Evolutionary conservation across 2,888 invertebrate species (phyloP).

Genomic region (Spodoptera picta): DNA sequence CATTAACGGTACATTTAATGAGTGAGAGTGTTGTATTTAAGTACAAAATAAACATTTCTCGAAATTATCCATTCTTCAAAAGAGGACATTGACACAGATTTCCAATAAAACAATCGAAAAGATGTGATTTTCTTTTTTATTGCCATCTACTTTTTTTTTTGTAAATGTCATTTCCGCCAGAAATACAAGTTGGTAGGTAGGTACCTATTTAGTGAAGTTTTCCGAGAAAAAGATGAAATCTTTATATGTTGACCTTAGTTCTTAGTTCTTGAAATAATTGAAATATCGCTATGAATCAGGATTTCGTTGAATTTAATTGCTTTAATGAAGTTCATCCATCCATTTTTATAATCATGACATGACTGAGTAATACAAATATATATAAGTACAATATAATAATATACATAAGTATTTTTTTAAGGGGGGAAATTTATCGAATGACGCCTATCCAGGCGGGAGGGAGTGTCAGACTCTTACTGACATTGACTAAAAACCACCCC

Average conservation of each 20-base stretch:
- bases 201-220: slow-evolving; percentile 3
- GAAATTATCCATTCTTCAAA: slow-evolving; percentile 10
- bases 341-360: too few species aligned
- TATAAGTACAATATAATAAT: too few species aligned
- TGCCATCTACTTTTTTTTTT: slow-evolving; percentile 8
- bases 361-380: too few species aligned
- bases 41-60: slow-evolving; percentile 33
- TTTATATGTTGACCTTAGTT: slow-evolving; percentile 20
- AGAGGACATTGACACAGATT: slow-evolving; percentile 25
- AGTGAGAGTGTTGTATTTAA: slow-evolving; percentile 11
- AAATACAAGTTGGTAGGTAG: not conserved
- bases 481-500: too few species aligned
- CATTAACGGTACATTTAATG: slow-evolving; percentile 16
- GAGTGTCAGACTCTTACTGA: too few species aligned
- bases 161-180: slow-evolving; percentile 45
- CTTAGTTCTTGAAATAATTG: slow-evolving; percentile 28
- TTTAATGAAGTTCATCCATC: too few species aligned
- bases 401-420: too few species aligned
- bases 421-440: too few species aligned
- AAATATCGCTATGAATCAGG: slow-evolving; percentile 10
- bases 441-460: too few species aligned
- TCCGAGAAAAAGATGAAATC: slow-evolving; percentile 16
- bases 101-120: slow-evolving; percentile 33
- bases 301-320: slow-evolving; percentile 14
- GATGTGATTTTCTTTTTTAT: slow-evolving; percentile 29